Evolutionary conservation across 2,888 invertebrate species (phyloP).

Genomic region (Lasioglossum zephyrum): DNA sequence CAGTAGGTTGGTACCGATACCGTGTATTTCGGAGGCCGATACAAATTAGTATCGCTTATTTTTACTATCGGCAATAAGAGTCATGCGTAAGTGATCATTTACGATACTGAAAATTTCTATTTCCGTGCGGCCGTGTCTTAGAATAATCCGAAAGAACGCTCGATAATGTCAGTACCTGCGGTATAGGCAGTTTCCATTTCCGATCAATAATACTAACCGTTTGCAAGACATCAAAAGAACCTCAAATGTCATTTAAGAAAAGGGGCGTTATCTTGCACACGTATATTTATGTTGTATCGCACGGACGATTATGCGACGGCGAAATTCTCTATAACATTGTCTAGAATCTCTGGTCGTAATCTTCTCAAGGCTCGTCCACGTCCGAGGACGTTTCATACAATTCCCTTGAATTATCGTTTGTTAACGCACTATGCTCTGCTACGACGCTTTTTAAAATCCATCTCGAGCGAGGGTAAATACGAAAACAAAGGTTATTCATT

Average conservation of each 20-base stretch:
- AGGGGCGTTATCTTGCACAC: conserved; percentile 71
- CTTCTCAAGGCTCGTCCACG: background rate
- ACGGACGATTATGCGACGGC: background rate
- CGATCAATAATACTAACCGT: conserved; percentile 79
- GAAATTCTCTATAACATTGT: background rate
- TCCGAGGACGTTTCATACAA: background rate
- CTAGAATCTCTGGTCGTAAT: background rate
- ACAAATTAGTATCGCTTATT: conserved; percentile 54
- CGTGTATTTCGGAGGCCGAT: conserved; percentile 53
- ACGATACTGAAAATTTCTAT: conserved; percentile 23
- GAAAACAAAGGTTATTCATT: background rate
- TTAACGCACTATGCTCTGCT: background rate
- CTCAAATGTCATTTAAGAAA: conserved; percentile 77
- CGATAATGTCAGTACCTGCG: conserved; percentile 15
- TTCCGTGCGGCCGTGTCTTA: background rate
- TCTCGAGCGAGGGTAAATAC: background rate
- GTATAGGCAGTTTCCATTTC: conserved; percentile 52
- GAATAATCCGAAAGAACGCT: conserved; percentile 13
- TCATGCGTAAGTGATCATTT: conserved; percentile 66
- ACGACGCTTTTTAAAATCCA: background rate
- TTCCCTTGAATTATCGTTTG: background rate
- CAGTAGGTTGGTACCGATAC: conserved; percentile 54
- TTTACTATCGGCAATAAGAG: conserved; percentile 44
- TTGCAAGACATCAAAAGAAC: conserved; percentile 65
- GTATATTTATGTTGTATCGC: conserved; percentile 30